phyloP scores from a whole-genome alignment of 2,113 vertebrate species.

The Bostrychus sinensis region DNA sequence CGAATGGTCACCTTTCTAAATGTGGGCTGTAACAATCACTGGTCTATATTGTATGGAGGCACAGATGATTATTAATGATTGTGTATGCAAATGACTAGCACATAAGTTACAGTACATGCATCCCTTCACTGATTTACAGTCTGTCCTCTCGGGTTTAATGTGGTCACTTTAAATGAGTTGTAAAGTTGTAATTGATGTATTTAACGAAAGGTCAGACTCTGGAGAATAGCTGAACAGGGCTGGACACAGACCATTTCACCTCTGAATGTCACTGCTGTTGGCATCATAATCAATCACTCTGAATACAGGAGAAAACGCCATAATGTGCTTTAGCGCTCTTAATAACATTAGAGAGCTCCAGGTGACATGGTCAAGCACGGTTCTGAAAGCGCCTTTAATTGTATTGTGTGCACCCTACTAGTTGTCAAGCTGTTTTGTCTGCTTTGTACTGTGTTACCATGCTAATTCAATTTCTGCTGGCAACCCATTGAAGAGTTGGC shows the following conservation, averaged over 20 bases:
- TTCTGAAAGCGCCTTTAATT: neutral
- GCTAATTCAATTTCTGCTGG: conserved; percentile 43
- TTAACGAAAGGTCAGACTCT: conserved; percentile 65
- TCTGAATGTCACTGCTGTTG: conserved; percentile 53
- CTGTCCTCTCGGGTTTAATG: conserved; percentile 14
- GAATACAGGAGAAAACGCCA: conserved; percentile 37
- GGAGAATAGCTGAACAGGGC: conserved; percentile 54
- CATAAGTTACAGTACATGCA: neutral
- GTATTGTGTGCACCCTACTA: neutral
- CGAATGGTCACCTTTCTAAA: too few relatives aligned
- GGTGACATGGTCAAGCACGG: neutral
- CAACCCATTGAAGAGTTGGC: conserved; percentile 35
- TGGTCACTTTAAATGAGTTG: conserved; percentile 50
- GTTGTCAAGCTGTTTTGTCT: conserved; percentile 11
- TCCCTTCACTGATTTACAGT: conserved; percentile 10
- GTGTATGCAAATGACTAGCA: conserved; percentile 2
- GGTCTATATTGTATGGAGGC: neutral
- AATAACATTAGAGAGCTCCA: conserved; percentile 18
- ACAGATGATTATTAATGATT: conserved; percentile 43
- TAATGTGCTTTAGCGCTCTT: conserved; percentile 32
- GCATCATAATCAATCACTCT: conserved; percentile 67
- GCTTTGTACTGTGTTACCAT: conserved; percentile 8
- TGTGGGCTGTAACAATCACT: too few relatives aligned
- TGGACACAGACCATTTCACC: conserved; percentile 58
- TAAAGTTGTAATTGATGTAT: conserved; percentile 66